These are phyloP conservation scores for Dinomys branickii DNA, from an alignment of 2,113 vertebrate species.

Conservation along the genomic window DNA sequence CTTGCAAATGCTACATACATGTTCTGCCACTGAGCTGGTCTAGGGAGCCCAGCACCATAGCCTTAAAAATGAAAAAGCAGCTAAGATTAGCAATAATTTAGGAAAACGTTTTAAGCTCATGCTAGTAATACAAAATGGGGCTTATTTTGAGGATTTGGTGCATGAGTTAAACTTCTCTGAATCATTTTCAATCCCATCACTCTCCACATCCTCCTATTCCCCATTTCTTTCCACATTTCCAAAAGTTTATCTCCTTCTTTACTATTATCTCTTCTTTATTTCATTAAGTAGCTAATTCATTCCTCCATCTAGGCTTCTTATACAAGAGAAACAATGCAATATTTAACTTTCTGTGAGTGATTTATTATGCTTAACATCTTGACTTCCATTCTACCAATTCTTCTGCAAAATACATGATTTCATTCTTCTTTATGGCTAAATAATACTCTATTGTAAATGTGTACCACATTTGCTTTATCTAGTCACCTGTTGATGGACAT, in stretches of 20 bases:
- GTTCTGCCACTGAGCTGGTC: neutral
- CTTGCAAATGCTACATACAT: neutral
- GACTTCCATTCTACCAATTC: neutral
- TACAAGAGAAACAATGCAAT: neutral
- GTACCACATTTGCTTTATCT: too few species aligned
- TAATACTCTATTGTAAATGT: too few species aligned
- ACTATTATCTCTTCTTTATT: neutral
- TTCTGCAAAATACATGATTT: neutral
- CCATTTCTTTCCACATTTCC: neutral
- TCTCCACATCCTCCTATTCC: neutral
- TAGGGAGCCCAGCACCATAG: neutral
- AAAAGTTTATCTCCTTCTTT: neutral
- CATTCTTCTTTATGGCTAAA: too few species aligned
- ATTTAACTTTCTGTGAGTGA: neutral
- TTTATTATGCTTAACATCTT: neutral
- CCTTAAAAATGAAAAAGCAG: neutral
- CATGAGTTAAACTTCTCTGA: neutral
- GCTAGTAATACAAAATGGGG: neutral
- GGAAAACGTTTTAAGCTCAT: neutral
- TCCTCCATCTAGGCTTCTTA: neutral
- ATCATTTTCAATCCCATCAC: neutral
- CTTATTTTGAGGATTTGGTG: neutral
- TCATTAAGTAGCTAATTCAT: neutral
- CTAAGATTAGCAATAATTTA: neutral
- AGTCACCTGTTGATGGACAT: too few species aligned